phyloP scores from a whole-genome alignment of 1,140 invertebrate species.

The Drosophila suzukii region DNA sequence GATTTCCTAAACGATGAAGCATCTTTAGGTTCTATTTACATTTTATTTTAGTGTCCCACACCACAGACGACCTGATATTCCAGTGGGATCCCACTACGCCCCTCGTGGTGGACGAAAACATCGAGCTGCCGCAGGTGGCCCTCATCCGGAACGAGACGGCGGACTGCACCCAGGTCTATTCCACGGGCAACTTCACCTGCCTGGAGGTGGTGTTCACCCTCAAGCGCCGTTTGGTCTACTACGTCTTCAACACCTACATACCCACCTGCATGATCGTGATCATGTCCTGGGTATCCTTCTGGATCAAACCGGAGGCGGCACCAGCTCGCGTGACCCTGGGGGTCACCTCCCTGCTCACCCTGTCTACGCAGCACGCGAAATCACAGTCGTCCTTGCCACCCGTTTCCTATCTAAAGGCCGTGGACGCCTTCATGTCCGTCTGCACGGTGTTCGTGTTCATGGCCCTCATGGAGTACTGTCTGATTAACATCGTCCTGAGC shows the following conservation, averaged over 20 bases:
- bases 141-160: constrained; percentile 93
- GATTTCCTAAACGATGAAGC: constrained; percentile 81
- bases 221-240: constrained; percentile 93
- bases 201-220: constrained; percentile 94
- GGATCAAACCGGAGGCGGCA: constrained; percentile 96
- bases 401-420: constrained; percentile 95
- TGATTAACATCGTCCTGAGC: constrained; percentile 93
- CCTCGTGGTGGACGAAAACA: constrained; percentile 95
- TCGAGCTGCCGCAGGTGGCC: constrained; percentile 93
- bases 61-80: constrained; percentile 95
- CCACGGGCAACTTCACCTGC: constrained; percentile 94
- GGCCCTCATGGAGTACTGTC: constrained; percentile 96
- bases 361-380: constrained; percentile 96
- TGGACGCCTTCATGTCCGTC: constrained; percentile 96
- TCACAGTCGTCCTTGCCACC: constrained; percentile 94
- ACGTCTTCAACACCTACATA: constrained; percentile 95
- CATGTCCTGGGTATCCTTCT: constrained; percentile 97
- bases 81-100: constrained; percentile 95
- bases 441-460: constrained; percentile 97
- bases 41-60: constrained; percentile 90
- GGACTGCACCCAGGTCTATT: constrained; percentile 91
- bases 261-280: constrained; percentile 95
- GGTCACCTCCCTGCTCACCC: constrained; percentile 94
- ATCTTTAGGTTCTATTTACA: background rate
- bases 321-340: constrained; percentile 95